phyloP scores from a whole-genome alignment of 2,113 vertebrate genomes.

The Callipepla squamata region DNA sequence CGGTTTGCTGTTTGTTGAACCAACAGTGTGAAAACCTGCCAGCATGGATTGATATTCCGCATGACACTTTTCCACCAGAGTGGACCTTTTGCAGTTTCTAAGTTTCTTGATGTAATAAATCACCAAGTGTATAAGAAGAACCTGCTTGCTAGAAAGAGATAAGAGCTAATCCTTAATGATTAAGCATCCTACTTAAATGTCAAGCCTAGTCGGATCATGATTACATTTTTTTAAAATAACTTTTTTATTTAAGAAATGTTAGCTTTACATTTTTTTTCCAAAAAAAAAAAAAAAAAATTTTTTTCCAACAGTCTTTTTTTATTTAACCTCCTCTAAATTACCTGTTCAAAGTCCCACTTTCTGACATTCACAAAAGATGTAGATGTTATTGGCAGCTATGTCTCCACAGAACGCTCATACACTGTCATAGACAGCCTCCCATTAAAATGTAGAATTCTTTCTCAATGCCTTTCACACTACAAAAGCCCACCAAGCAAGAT shows the following conservation, averaged over 20 bases:
- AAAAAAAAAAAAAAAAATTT: constrained; percentile 21
- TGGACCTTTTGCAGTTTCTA: constrained; percentile 82
- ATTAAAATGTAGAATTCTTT: constrained; percentile 32
- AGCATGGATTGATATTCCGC: constrained; percentile 88
- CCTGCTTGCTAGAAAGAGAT: constrained; percentile 86
- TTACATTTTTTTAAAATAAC: constrained; percentile 73
- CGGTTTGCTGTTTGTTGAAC: constrained; percentile 89
- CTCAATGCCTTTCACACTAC: not conserved
- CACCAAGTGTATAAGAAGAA: constrained; percentile 84
- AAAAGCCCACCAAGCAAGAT: not conserved
- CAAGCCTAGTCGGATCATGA: constrained; percentile 85
- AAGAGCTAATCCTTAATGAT: constrained; percentile 83
- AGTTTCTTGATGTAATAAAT: constrained; percentile 86
- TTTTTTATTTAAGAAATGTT: constrained; percentile 75
- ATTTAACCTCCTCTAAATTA: constrained; percentile 55
- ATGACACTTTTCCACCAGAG: constrained; percentile 83
- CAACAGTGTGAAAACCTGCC: constrained; percentile 90
- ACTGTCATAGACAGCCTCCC: constrained; percentile 22
- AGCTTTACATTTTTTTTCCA: constrained; percentile 50
- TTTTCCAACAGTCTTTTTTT: constrained; percentile 29
- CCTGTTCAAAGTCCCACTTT: constrained; percentile 63
- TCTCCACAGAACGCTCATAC: constrained; percentile 22
- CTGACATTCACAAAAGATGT: constrained; percentile 55
- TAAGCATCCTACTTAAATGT: constrained; percentile 84
- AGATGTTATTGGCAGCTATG: constrained; percentile 49